These are phyloP conservation scores for Actinernus sp. DNA, from an alignment of 92 coral and sea anemone species.

Conservation along the genomic window DNA sequence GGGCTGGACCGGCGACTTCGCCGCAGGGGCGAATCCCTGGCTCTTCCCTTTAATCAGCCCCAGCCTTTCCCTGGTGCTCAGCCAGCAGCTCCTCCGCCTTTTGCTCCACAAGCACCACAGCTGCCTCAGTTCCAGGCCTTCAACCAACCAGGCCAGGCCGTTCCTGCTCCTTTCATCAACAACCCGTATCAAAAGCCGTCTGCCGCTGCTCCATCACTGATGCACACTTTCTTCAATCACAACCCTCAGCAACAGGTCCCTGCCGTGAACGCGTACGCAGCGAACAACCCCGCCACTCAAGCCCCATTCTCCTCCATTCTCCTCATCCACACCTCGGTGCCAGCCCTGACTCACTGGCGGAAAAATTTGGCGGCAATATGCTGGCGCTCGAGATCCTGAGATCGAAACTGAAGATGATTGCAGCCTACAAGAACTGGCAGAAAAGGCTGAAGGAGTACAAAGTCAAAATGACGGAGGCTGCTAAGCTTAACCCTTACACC, in stretches of 20 bases:
- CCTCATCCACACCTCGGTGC: constrained; percentile 32
- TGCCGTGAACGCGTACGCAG: constrained; percentile 20
- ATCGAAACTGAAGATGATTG: constrained; percentile 86
- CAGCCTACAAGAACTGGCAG: constrained; percentile 92
- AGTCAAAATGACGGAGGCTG: constrained; percentile 33
- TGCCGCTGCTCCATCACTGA: constrained; percentile 2
- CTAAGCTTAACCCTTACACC: constrained; percentile 16
- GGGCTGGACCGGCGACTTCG: constrained; percentile 20
- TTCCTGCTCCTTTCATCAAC: constrained; percentile 19
- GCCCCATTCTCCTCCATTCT: constrained; percentile 11
- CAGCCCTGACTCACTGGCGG: constrained; percentile 79
- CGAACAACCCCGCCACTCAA: constrained; percentile 5
- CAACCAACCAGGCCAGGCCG: constrained; percentile 3
- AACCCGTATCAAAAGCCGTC: constrained; percentile 13
- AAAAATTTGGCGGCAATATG: constrained; percentile 79
- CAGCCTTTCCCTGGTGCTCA: too few relatives aligned
- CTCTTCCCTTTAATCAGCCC: too few relatives aligned
- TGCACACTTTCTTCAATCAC: constrained; percentile 28
- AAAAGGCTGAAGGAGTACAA: constrained; percentile 77
- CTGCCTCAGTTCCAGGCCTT: background rate
- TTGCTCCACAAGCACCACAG: constrained; percentile 25
- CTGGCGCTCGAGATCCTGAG: constrained; percentile 74
- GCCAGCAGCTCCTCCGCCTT: constrained; percentile 24
- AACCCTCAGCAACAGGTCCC: constrained; percentile 15
- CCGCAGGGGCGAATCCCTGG: constrained; percentile 47